phyloP scores from a whole-genome alignment of 1,140 invertebrate species.

The Formica selysi region DNA sequence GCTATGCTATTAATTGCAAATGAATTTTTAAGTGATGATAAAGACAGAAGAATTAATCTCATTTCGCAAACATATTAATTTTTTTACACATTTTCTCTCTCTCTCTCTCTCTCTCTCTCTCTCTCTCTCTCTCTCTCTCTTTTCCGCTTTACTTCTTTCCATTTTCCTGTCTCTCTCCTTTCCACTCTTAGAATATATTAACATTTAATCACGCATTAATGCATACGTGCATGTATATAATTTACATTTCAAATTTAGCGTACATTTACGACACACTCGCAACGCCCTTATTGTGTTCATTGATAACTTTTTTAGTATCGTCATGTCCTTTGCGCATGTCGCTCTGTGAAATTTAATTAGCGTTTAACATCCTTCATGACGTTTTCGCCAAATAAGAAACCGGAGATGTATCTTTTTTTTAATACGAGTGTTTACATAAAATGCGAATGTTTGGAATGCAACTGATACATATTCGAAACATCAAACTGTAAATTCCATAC shows the following conservation, averaged over 20 bases:
- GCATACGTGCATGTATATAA: conserved; percentile 32
- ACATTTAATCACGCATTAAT: conserved; percentile 61
- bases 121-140: background rate
- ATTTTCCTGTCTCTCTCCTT: background rate
- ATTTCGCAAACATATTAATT: conserved; percentile 58
- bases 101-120: no score
- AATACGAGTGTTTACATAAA: background rate
- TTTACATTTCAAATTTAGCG: conserved; percentile 72
- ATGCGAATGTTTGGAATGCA: background rate
- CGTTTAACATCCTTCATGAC: conserved; percentile 13
- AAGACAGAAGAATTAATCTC: background rate
- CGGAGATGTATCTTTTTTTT: conserved; percentile 1
- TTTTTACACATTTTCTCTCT: conserved; percentile 17
- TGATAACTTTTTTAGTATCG: conserved; percentile 56
- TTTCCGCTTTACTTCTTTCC: background rate
- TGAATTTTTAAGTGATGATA: conserved; percentile 12
- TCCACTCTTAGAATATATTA: conserved; percentile 58
- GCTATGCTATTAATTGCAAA: background rate
- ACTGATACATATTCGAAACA: background rate
- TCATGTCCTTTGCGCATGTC: conserved; percentile 7
- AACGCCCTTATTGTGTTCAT: conserved; percentile 71
- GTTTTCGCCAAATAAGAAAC: conserved; percentile 9
- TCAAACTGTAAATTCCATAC: background rate
- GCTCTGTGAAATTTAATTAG: conserved; percentile 45
- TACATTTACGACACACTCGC: conserved; percentile 55